These are phyloP conservation scores for Strix uralensis DNA, from an alignment of 2,113 vertebrate species.

Conservation along the genomic window DNA sequence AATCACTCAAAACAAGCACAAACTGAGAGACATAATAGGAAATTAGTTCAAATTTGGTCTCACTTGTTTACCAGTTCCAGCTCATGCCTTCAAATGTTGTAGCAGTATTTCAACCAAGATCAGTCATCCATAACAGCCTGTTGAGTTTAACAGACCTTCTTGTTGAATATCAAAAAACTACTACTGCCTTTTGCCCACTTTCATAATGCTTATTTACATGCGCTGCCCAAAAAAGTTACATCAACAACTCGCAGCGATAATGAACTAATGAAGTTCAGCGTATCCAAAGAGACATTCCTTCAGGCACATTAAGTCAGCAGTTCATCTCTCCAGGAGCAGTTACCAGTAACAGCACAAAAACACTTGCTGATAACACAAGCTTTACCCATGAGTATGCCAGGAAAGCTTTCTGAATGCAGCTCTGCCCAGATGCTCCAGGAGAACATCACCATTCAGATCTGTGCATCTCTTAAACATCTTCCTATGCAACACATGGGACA, in stretches of 20 bases:
- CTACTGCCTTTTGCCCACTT: background rate
- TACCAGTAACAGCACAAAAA: background rate
- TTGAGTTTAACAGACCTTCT: background rate
- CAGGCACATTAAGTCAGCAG: background rate
- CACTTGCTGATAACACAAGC: background rate
- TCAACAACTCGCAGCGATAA: background rate
- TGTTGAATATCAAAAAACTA: background rate
- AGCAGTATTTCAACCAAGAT: slow-evolving; percentile 43
- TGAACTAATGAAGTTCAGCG: background rate
- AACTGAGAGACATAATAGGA: slow-evolving; percentile 64
- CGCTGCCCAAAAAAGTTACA: background rate
- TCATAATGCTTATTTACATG: background rate
- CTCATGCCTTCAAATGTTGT: slow-evolving; percentile 49
- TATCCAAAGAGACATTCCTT: background rate
- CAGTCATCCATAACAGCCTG: background rate
- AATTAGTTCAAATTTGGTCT: slow-evolving; percentile 65
- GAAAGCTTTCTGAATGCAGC: background rate
- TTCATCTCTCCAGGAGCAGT: background rate
- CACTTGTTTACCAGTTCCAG: slow-evolving; percentile 61
- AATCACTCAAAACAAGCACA: slow-evolving; percentile 67
- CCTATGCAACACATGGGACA: background rate
- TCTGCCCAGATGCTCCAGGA: background rate
- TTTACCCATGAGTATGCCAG: background rate
- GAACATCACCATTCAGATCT: background rate
- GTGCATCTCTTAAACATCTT: background rate